These are phyloP conservation scores for Ditula angustiorana DNA, from an alignment of 2,888 invertebrate species.

Conservation along the genomic window DNA sequence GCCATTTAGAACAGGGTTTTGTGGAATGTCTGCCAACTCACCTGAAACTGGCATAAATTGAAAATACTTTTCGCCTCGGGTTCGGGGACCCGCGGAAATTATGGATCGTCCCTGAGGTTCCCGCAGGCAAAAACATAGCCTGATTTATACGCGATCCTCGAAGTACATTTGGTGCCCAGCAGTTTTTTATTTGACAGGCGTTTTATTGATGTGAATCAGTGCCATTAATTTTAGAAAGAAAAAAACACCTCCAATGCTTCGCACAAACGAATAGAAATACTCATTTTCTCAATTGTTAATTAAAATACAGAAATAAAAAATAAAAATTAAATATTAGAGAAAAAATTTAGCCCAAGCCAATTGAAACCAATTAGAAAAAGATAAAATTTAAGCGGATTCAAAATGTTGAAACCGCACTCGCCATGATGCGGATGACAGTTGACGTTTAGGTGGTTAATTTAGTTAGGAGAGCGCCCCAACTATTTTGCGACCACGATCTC, in stretches of 20 bases:
- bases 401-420: neutral
- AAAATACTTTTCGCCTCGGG: conserved; percentile 33
- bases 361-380: too few species aligned
- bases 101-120: conserved; percentile 23
- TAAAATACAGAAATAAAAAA: too few species aligned
- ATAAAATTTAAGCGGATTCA: conserved; percentile 4
- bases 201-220: neutral
- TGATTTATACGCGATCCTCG: conserved; percentile 30
- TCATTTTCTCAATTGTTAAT: too few species aligned
- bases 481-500: conserved; percentile 43
- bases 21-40: conserved; percentile 29
- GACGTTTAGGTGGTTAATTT: conserved; percentile 54
- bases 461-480: conserved; percentile 45
- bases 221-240: too few species aligned
- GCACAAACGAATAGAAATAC: too few species aligned
- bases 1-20: conserved; percentile 21
- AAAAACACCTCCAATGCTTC: too few species aligned
- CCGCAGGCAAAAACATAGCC: conserved; percentile 12
- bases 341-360: neutral
- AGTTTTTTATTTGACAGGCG: conserved; percentile 14
- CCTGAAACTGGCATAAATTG: conserved; percentile 40
- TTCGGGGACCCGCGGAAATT: conserved; percentile 18
- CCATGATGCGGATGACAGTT: conserved; percentile 45
- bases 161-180: conserved; percentile 18
- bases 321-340: too few species aligned